phyloP scores from a whole-genome alignment of 2,888 invertebrate genomes.

The Drosophila multiciliata region DNA sequence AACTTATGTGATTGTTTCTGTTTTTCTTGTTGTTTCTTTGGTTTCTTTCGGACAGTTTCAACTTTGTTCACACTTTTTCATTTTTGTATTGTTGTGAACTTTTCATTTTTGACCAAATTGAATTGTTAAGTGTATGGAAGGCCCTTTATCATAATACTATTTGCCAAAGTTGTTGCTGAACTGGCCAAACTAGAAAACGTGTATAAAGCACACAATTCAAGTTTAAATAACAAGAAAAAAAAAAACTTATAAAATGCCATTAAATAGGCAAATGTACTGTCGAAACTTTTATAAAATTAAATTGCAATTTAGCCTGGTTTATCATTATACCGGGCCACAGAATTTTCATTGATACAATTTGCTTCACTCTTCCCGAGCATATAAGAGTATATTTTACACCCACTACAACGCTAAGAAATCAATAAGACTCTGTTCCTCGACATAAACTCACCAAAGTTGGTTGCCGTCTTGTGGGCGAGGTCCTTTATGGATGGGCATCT shows the following conservation, averaged over 20 bases:
- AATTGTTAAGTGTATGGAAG: constrained; percentile 35
- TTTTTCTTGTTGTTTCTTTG: constrained; percentile 1
- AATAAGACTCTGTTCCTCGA: background rate
- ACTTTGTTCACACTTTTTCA: constrained; percentile 16
- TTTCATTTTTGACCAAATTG: constrained; percentile 37
- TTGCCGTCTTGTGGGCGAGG: background rate
- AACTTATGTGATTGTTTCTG: constrained; percentile 4
- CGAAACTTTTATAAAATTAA: constrained; percentile 2
- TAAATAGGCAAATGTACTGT: constrained; percentile 3
- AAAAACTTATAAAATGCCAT: background rate
- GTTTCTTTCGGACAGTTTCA: constrained; percentile 1
- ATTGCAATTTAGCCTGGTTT: background rate
- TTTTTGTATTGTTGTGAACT: constrained; percentile 34
- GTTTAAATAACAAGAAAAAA: background rate
- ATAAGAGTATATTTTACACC: background rate
- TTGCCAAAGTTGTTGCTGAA: constrained; percentile 48
- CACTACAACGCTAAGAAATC: background rate
- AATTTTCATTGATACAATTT: background rate
- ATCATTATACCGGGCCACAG: constrained; percentile 1
- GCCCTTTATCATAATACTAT: constrained; percentile 32
- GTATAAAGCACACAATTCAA: background rate
- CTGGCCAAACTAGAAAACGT: constrained; percentile 17
- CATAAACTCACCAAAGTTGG: background rate
- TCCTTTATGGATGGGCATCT: background rate
- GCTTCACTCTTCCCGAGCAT: background rate